Conservation (phyloP, 2,113 vertebrate genomes). For the Pipa parva region DNA sequence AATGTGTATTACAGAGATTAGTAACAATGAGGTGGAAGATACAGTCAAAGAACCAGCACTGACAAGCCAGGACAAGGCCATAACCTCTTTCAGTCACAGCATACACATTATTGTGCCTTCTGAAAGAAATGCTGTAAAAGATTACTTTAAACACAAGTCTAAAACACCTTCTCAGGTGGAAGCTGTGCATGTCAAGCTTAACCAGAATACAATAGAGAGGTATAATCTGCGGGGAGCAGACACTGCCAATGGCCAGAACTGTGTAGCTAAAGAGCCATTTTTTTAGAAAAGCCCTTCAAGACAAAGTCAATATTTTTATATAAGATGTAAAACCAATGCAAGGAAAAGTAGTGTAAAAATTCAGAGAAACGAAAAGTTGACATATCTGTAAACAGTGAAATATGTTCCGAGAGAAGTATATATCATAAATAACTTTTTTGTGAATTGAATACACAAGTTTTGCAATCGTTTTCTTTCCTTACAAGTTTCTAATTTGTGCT, state of each 20-base stretch:
- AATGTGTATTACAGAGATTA: neutral
- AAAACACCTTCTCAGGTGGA: slow-evolving; percentile 34
- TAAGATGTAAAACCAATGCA: neutral
- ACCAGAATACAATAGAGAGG: slow-evolving; percentile 51
- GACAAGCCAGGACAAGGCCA: slow-evolving; percentile 38
- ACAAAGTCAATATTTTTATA: neutral
- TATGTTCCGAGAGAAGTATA: neutral
- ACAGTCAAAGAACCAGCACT: neutral
- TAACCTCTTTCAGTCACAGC: slow-evolving; percentile 53
- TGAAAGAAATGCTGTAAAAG: slow-evolving; percentile 57
- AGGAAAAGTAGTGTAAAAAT: slow-evolving; percentile 15
- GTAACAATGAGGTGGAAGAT: neutral
- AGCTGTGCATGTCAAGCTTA: slow-evolving; percentile 49
- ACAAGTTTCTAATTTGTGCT: too few relatives aligned
- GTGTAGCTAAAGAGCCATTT: slow-evolving; percentile 54
- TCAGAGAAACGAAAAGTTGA: slow-evolving; percentile 14
- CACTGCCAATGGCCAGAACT: slow-evolving; percentile 2
- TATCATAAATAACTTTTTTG: slow-evolving; percentile 6
- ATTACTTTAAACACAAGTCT: slow-evolving; percentile 56
- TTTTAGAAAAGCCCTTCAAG: slow-evolving; percentile 43
- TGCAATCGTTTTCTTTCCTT: too few relatives aligned
- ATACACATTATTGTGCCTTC: slow-evolving; percentile 62
- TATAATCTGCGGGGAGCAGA: slow-evolving; percentile 38
- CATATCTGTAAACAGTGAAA: neutral
- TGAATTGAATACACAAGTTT: neutral